Base-by-base conservation (phyloP, 2,888 invertebrate genomes). In the Perizoma flavofasciatum region DNA sequence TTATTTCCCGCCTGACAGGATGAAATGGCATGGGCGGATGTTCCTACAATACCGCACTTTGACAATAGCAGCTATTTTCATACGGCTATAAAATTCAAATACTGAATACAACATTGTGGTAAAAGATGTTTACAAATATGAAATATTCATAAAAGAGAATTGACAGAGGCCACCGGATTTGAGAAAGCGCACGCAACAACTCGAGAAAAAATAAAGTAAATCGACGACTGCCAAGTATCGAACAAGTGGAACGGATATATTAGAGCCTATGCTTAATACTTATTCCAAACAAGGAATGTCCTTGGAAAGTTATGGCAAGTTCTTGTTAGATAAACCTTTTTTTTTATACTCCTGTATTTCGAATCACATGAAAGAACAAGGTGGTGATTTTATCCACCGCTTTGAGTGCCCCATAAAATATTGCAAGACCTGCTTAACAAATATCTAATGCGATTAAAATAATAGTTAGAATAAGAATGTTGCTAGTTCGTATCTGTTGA, bases 121-220 rank as follows among this genome's bases (percentile, higher is more conserved):
- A 78, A 71, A 87, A 88, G 86, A 82, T 76, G 83, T 89, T 85
- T 85, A 84, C 88, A 86, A 61, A 83, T 81, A 89, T 89, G 86
- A 88, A 89, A 89, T 89, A 89, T 89, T 89, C 86, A 89, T 89
- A 85, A 82, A 88, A 83, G 79, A 76, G 80, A 78, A 78, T 78
- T 77, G 81, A 78, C 75, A 68, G 73, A 70, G 82, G 78, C 82
- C 82, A 83, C 82, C 83, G 80, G 81, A 82, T 77, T 77, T 70
- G 75, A 72, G 68, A 75, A 71, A 70, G 65, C 70, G 71, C 69
- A 67, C 59, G 67, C 75, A 72, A 67, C 72, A 70, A 77, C 39
- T 37, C 10, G 34, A 49, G 74, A 83, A 81, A 86, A 82, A 74
- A 71, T 71, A 78, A 78, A 75, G 69, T 61, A 70, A 73, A 75